Evolutionary conservation across 2,113 vertebrate genomes (phyloP).

Genomic region (Petrocephalus zakoni): DNA sequence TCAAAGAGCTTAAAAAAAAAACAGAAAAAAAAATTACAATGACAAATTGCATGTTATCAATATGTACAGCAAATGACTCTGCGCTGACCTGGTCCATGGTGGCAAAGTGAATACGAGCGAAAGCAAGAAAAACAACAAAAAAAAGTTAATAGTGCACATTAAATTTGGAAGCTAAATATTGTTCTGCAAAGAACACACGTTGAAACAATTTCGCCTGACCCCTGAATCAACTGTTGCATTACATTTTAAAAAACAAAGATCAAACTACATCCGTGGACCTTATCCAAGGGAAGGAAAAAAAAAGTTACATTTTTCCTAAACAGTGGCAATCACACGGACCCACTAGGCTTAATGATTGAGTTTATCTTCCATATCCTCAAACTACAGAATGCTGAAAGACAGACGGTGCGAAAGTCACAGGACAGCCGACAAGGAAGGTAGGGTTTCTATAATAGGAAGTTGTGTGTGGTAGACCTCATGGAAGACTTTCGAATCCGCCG

Average conservation of each 20-base stretch:
- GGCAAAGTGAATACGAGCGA: conserved; percentile 7
- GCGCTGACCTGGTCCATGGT: neutral
- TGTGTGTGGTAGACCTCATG: conserved; percentile 28
- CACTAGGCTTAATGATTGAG: conserved; percentile 24
- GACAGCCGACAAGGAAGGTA: conserved; percentile 27
- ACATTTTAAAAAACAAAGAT: conserved; percentile 29
- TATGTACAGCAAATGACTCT: neutral
- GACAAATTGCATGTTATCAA: neutral
- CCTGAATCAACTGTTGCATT: conserved; percentile 27
- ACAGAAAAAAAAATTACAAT: neutral
- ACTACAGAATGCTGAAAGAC: conserved; percentile 10
- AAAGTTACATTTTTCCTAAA: conserved; percentile 26
- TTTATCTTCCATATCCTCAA: conserved; percentile 20
- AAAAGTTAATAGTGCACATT: conserved; percentile 12
- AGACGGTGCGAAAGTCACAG: neutral
- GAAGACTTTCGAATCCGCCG: conserved; percentile 27
- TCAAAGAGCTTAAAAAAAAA: neutral
- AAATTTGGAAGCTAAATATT: conserved; percentile 30
- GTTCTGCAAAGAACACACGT: conserved; percentile 21
- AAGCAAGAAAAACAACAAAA: neutral
- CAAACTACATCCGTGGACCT: conserved; percentile 27
- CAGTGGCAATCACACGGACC: conserved; percentile 32
- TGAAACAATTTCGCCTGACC: conserved; percentile 33
- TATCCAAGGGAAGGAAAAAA: conserved; percentile 23
- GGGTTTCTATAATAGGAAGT: conserved; percentile 20